Evolutionary conservation across 2,113 vertebrate genomes (phyloP).

Genomic region (Epinephelus fuscoguttatus): DNA sequence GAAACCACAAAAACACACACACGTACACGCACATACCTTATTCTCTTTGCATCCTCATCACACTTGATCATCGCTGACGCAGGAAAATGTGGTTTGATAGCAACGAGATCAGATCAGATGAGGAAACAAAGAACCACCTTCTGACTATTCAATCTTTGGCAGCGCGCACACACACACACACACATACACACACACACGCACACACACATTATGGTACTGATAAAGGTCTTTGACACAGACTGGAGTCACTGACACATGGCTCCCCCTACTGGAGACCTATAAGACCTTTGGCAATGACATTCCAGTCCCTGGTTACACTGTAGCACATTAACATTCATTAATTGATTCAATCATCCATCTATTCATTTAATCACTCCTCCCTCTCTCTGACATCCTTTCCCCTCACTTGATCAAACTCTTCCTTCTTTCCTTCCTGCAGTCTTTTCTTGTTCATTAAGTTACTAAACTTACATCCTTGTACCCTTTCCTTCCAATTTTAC

Average conservation of each 20-base stretch:
- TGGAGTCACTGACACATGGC: constrained; percentile 69
- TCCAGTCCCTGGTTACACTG: constrained; percentile 60
- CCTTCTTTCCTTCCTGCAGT: constrained; percentile 22
- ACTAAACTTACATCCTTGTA: not conserved
- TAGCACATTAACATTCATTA: constrained; percentile 75
- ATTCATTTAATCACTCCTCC: constrained; percentile 67
- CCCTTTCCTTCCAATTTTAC: not conserved
- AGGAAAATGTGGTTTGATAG: constrained; percentile 71
- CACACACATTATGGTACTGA: constrained; percentile 29
- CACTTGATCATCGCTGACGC: constrained; percentile 79
- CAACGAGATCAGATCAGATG: constrained; percentile 78
- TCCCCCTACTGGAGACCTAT: constrained; percentile 80
- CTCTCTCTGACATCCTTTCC: constrained; percentile 31
- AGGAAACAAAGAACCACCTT: constrained; percentile 82
- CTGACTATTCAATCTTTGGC: constrained; percentile 74
- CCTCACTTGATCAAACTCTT: constrained; percentile 30
- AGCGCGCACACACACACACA: constrained; percentile 24
- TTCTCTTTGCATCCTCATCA: constrained; percentile 75
- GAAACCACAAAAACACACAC: constrained; percentile 15
- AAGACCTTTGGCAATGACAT: constrained; percentile 79
- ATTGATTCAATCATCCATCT: constrained; percentile 75
- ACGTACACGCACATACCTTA: constrained; percentile 37
- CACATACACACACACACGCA: constrained; percentile 42
- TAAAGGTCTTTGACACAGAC: constrained; percentile 70
- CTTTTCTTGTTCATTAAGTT: not conserved